Base-by-base conservation (phyloP, 2,888 invertebrate species). In the Alsophila aescularia region DNA sequence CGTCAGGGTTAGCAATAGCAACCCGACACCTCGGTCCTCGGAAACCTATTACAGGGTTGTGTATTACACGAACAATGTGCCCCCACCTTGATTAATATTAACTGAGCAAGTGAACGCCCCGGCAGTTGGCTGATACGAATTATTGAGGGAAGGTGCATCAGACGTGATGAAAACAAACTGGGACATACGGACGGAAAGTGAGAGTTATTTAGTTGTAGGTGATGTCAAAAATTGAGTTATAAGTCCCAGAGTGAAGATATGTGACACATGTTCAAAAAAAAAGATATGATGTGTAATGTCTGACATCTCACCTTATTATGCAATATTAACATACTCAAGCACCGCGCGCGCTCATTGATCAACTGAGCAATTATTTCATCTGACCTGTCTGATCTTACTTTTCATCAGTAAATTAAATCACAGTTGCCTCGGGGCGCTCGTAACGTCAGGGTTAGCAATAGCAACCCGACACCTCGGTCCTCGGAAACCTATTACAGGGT, bases 141-240 rank as follows among this genome's bases (percentile, higher is more conserved):
- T 79, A 75, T 76, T 79, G 75, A 81, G 80, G 83, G 83, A 78
- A 83, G 75, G 79, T 87, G 85, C 84, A 85, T 79, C 81, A 81
- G 81, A 83, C 87, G 82, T 73, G 55, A 37, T 45, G 83, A 83
- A 87, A 87, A 87, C 83, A 87, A 85, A 88, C 76, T 79, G 48
- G 65, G 66, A 73, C 73, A 75, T 65, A 88, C 75, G 50, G 78
- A 14, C 29, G 3, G 36, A 15, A n/a, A 10, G 48, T 39, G 31
- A 16, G 21, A 13, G 24, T 2, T 24, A 24, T 24, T 24, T 24
- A n/a, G n/a, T n/a, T n/a, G n/a, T n/a, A n/a, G n/a, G n/a, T n/a
- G n/a, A n/a, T n/a, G n/a, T n/a, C n/a, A n/a, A n/a, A n/a, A n/a
- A n/a, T n/a, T n/a, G n/a, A n/a, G n/a, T n/a, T n/a, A n/a, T n/a